Evolutionary conservation across 2,797 vertebrate species (phyloP), one percentile per base, ranked within the genome.

Genomic region (Manis javanica): DNA sequence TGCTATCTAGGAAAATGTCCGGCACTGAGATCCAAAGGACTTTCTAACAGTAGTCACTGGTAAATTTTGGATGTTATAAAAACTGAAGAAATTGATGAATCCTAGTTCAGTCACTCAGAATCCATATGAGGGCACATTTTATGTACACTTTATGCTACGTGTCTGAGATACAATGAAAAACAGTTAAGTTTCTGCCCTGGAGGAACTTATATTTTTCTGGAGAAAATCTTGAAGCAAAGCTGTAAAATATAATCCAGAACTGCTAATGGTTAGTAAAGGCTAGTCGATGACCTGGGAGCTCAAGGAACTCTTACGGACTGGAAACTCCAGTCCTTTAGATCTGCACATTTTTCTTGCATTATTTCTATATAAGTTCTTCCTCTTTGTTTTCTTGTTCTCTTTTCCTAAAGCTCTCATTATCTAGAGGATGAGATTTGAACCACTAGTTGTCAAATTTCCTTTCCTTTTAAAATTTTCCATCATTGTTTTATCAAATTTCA

Each of bases 161-260:
- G 63, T 18, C 92, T 16, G 29, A 15, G 16, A 64, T 78, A 64
- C 53, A 46, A 23, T 71, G 51, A 53, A 21, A 26, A 92, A 68
- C 10, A 49, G 23, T 53, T 82, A 51, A 64, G 16, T 91, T 66
- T 26, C 14, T 75, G 1, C 18, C 42, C 31, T 63, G 29, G 34
- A 77, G 15, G 2, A 84, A 14, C 21, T 88, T 39, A 53, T 49
- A n/a, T 16, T 42, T 63, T 71, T 90, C 37, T 59, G 12, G 66
- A 84, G 24, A 84, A 89, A 74, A 82, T 4, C 55, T 46, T 55
- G 78, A 94, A 79, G n/a, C 34, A 86, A 78, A 66, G 91, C n/a
- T 72, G 31, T 74, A 49, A 63, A 77, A 55, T 94, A 64, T 2
- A 92, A 81, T 18, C 61, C 31, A 68, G 1, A 88, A 19, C 7